Percentiles rank a stretch among this genome's conserved stretches.
These are phyloP conservation scores for Polypedilum pembai DNA, from an alignment of 1,140 invertebrate genomes.

Conservation along the genomic window DNA sequence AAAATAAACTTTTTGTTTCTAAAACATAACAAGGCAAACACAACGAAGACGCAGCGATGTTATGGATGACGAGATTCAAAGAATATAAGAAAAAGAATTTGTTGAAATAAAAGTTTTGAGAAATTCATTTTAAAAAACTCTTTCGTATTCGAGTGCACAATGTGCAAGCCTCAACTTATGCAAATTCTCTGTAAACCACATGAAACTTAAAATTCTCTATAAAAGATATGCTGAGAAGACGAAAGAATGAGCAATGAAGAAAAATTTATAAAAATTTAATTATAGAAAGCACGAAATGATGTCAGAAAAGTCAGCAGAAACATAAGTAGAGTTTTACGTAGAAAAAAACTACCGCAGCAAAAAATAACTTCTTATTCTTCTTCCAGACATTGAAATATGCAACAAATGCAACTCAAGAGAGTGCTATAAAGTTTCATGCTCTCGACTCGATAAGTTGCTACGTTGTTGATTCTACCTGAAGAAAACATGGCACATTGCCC, in stretches of 20 bases:
- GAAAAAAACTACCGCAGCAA: not conserved
- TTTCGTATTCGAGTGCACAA: not conserved
- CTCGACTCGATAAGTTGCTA: too few relatives aligned
- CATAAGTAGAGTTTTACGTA: not conserved
- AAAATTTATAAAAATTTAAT: not conserved
- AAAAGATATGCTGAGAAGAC: not conserved
- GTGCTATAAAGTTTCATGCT: too few relatives aligned
- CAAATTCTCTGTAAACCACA: slow-evolving; percentile 17
- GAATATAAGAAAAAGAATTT: not conserved
- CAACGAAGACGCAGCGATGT: too few relatives aligned
- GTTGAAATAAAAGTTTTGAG: not conserved
- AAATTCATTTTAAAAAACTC: not conserved
- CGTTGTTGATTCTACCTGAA: too few relatives aligned
- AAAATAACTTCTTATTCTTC: slow-evolving; percentile 7
- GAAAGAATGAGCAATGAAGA: not conserved
- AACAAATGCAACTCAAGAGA: not conserved
- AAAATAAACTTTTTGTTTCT: slow-evolving; percentile 13
- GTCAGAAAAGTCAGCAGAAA: not conserved
- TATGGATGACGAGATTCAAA: too few relatives aligned
- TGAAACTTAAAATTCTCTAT: not conserved
- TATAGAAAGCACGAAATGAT: slow-evolving; percentile 18
- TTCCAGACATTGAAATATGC: slow-evolving; percentile 6
- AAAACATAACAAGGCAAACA: not conserved
- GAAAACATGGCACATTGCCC: too few relatives aligned
- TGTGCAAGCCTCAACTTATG: slow-evolving; percentile 11